phyloP scores from a whole-genome alignment of 2,797 vertebrate genomes.

The Cyclopterus lumpus region DNA sequence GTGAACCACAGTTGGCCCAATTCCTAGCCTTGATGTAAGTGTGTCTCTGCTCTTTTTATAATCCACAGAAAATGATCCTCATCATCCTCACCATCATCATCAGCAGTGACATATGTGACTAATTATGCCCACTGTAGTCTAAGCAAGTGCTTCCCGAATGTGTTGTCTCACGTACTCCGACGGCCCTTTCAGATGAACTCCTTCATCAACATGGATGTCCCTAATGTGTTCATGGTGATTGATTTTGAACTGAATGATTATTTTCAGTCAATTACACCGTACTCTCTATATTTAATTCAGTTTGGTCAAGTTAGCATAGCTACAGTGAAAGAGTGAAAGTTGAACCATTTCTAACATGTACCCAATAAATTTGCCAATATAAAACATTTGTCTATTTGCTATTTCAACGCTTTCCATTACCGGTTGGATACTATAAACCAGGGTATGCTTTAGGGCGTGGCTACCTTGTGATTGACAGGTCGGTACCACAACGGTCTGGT shows the following conservation, averaged over 20 bases:
- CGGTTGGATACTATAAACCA: not conserved
- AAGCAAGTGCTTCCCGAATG: constrained; percentile 9
- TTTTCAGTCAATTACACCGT: not conserved
- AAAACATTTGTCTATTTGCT: not conserved
- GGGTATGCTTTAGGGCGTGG: not conserved
- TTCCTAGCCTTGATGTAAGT: constrained; percentile 64
- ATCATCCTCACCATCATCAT: constrained; percentile 46
- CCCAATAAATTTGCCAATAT: not conserved
- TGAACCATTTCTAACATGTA: not conserved
- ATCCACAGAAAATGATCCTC: constrained; percentile 43
- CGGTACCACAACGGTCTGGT: not conserved
- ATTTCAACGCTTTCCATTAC: not conserved
- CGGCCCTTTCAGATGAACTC: not conserved
- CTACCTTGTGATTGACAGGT: not conserved
- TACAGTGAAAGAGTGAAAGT: not conserved
- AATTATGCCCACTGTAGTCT: constrained; percentile 33
- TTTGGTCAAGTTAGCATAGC: constrained; percentile 3
- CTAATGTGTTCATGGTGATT: not conserved
- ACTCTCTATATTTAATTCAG: not conserved
- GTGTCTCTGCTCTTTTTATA: constrained; percentile 62
- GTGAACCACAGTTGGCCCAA: constrained; percentile 62
- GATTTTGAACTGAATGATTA: not conserved
- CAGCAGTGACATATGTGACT: constrained; percentile 45
- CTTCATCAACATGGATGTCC: not conserved
- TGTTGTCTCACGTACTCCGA: constrained; percentile 1